phyloP scores from a whole-genome alignment of 2,113 vertebrate genomes.

The Scytalopus superciliaris region DNA sequence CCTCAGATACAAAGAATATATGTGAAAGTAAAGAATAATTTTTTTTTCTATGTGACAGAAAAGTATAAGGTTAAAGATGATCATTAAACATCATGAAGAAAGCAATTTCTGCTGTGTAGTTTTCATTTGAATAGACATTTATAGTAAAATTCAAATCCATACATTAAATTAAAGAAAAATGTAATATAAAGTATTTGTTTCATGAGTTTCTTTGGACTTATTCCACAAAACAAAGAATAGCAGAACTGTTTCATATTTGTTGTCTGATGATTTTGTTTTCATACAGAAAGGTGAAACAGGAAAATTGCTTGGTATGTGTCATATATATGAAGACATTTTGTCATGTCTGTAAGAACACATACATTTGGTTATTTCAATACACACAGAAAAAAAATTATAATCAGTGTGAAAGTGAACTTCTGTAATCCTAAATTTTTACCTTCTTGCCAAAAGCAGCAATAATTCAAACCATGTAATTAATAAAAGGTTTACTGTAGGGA shows the following conservation, averaged over 20 bases:
- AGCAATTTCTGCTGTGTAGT: neutral
- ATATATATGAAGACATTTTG: neutral
- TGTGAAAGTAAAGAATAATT: neutral
- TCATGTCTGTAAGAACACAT: neutral
- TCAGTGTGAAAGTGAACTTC: neutral
- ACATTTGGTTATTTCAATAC: neutral
- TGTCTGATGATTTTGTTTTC: neutral
- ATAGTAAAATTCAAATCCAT: neutral
- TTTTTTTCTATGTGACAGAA: neutral
- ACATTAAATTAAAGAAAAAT: neutral
- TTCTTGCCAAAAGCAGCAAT: neutral
- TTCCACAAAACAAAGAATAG: neutral
- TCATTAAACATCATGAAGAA: neutral
- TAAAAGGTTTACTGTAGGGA: neutral
- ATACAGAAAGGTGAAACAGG: neutral
- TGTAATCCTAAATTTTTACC: neutral
- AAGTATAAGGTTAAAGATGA: neutral
- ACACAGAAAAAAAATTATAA: neutral
- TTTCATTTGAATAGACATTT: neutral
- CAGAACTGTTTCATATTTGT: neutral
- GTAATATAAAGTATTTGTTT: neutral
- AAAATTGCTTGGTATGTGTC: neutral
- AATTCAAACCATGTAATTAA: neutral
- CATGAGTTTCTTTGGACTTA: neutral
- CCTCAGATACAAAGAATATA: neutral